Evolutionary conservation across 2,113 vertebrate genomes (phyloP).

Genomic region (Eubucco bourcierii): DNA sequence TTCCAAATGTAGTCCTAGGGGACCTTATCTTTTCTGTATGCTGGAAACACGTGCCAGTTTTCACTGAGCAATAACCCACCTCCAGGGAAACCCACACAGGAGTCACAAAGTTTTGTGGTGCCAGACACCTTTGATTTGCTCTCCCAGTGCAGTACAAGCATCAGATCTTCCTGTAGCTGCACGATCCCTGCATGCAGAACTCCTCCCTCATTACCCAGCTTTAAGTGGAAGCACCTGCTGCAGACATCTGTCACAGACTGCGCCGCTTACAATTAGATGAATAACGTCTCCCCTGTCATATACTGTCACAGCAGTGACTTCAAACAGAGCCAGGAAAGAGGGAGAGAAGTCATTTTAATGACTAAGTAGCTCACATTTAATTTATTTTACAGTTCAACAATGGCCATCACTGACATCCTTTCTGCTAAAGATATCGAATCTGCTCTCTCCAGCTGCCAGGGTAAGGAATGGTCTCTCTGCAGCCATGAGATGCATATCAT

Average conservation of each 20-base stretch:
- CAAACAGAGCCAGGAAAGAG: slow-evolving; percentile 25
- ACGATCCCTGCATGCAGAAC: not conserved
- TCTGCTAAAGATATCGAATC: slow-evolving; percentile 75
- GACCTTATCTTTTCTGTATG: not conserved
- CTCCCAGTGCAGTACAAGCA: not conserved
- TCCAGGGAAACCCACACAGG: not conserved
- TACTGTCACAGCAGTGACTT: slow-evolving; percentile 46
- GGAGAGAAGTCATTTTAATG: slow-evolving; percentile 18
- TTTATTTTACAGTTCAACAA: slow-evolving; percentile 60
- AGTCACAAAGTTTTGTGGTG: not conserved
- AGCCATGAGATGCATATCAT: slow-evolving; percentile 50
- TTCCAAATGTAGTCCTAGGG: not conserved
- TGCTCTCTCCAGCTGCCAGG: slow-evolving; percentile 77
- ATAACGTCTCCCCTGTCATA: slow-evolving; percentile 30
- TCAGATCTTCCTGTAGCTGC: not conserved
- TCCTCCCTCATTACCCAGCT: slow-evolving; percentile 20
- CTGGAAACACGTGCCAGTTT: not conserved
- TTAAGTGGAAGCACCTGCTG: slow-evolving; percentile 52
- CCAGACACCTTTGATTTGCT: not conserved
- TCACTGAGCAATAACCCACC: not conserved
- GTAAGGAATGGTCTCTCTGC: slow-evolving; percentile 61
- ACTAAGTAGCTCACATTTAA: slow-evolving; percentile 37
- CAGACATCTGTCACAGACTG: slow-evolving; percentile 36
- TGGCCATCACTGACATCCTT: slow-evolving; percentile 76
- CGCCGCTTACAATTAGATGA: slow-evolving; percentile 5